Evolutionary conservation across 2,888 invertebrate genomes (phyloP).

Genomic region (Sympetrum striolatum): DNA sequence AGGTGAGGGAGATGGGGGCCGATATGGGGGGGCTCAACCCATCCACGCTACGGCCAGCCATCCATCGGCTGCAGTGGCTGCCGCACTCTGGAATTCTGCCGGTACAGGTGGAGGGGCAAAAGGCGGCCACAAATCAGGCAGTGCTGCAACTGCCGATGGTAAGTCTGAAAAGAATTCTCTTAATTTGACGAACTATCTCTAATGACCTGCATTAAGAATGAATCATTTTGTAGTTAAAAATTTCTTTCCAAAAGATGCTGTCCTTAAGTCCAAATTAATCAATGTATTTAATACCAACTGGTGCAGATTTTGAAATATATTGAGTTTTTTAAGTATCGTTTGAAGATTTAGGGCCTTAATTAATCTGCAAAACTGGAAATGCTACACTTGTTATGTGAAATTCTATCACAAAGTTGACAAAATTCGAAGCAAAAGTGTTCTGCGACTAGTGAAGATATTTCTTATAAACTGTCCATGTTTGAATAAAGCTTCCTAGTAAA

Average conservation of each 20-base stretch:
- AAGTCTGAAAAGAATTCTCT: constrained; percentile 54
- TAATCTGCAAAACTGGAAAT: no score
- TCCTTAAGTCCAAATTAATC: no score
- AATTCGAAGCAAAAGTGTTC: no score
- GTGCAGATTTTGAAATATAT: no score
- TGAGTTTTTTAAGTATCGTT: no score
- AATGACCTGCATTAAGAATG: not conserved
- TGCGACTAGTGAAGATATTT: no score
- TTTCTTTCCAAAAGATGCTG: not conserved
- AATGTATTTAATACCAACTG: no score
- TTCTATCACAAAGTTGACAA: no score
- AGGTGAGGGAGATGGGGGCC: constrained; percentile 57
- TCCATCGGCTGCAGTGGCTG: constrained; percentile 48
- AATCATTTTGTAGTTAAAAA: not conserved
- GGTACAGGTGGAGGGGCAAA: constrained; percentile 54
- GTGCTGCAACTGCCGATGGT: constrained; percentile 87
- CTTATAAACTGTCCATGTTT: no score
- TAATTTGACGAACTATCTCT: not conserved
- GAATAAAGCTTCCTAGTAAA: no score
- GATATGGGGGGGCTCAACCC: constrained; percentile 49
- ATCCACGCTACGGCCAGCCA: constrained; percentile 47
- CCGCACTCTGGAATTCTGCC: constrained; percentile 66
- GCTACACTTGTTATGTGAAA: no score
- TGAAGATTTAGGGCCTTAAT: no score
- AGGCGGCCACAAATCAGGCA: constrained; percentile 68